Evolutionary conservation across 92 coral and sea anemone species (phyloP).

Genomic region (Palythoa grandis): DNA sequence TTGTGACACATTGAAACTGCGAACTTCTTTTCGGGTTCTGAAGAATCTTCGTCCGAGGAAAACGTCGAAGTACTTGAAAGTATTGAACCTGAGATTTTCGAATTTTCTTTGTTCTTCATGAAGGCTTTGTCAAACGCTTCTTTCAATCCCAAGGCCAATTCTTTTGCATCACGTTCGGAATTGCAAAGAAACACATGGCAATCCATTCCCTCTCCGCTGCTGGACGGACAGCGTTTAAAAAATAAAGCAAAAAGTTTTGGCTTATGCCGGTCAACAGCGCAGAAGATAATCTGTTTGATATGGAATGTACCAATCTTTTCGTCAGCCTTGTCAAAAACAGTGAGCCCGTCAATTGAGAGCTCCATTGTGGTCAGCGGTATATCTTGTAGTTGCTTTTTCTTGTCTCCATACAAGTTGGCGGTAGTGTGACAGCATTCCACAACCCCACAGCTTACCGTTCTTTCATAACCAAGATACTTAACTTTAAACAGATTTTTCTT

Average conservation of each 20-base stretch:
- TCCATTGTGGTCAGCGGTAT: constrained; percentile 8
- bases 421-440: not conserved
- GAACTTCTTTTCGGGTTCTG: not conserved
- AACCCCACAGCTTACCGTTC: not conserved
- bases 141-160: not conserved
- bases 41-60: not conserved
- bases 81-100: no score
- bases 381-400: not conserved
- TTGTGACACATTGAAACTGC: not conserved
- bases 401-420: not conserved
- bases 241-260: constrained; percentile 19
- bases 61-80: not conserved
- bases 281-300: constrained; percentile 1
- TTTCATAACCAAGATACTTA: constrained; percentile 7
- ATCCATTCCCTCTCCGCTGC: not conserved
- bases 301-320: not conserved
- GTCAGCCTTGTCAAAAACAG: not conserved
- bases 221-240: not conserved
- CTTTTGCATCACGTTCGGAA: constrained; percentile 1
- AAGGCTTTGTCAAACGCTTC: not conserved
- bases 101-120: not conserved
- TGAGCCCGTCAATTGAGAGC: constrained; percentile 3
- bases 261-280: constrained; percentile 7
- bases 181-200: constrained; percentile 25
- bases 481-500: not conserved